These are phyloP conservation scores for Ceratina calcarata DNA, from an alignment of 1,140 invertebrate species.

Conservation along the genomic window DNA sequence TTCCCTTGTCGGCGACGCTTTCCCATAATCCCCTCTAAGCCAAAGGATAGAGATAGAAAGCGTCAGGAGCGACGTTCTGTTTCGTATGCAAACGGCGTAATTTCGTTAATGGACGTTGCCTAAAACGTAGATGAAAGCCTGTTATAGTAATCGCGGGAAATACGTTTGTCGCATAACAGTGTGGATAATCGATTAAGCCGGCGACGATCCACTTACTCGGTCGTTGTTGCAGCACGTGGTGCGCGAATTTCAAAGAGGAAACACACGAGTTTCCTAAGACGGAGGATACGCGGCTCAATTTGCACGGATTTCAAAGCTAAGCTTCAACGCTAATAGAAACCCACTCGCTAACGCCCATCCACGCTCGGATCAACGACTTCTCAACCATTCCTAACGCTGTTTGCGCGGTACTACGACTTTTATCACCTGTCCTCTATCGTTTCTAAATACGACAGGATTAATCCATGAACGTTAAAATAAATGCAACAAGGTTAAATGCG, in stretches of 20 bases:
- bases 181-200: constrained; percentile 63
- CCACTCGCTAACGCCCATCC: constrained; percentile 1
- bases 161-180: constrained; percentile 60
- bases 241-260: constrained; percentile 61
- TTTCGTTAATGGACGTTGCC: constrained; percentile 35
- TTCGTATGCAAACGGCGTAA: constrained; percentile 26
- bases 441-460: too few species aligned
- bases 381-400: not conserved
- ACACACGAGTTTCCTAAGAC: constrained; percentile 50
- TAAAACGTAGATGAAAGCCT: constrained; percentile 32
- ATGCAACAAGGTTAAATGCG: too few species aligned
- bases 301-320: constrained; percentile 55
- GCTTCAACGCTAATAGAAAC: constrained; percentile 14
- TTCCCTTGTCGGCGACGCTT: not conserved
- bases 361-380: not conserved
- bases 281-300: constrained; percentile 41
- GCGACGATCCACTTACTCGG: constrained; percentile 53
- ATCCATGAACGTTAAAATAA: too few species aligned
- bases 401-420: not conserved
- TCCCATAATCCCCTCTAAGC: not conserved
- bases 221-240: constrained; percentile 31
- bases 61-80: not conserved
- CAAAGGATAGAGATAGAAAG: not conserved
- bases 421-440: not conserved
- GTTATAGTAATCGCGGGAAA: constrained; percentile 54